Evolutionary conservation across 2,888 invertebrate species (phyloP).

Genomic region (Erebia palarica): DNA sequence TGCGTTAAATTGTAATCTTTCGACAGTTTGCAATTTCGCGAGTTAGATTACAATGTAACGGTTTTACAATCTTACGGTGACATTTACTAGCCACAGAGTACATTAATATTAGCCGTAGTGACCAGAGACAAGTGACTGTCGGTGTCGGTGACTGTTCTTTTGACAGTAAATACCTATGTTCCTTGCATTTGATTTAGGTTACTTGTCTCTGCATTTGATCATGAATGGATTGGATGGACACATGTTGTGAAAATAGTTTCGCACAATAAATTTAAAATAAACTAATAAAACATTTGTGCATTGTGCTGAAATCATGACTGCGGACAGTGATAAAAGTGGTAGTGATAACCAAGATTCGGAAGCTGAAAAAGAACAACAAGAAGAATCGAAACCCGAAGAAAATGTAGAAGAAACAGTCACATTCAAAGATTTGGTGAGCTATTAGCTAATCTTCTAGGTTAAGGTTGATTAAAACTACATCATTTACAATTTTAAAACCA

Average conservation of each 20-base stretch:
- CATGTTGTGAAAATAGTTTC: background rate
- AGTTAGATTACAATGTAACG: too few relatives aligned
- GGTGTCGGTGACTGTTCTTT: too few relatives aligned
- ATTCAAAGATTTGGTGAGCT: conserved; percentile 74
- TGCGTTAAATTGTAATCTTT: too few relatives aligned
- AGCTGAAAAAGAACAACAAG: conserved; percentile 48
- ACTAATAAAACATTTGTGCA: background rate
- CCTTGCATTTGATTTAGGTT: too few relatives aligned
- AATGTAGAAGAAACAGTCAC: conserved; percentile 64
- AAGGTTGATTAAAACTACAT: background rate
- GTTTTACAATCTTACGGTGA: too few relatives aligned
- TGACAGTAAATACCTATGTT: too few relatives aligned
- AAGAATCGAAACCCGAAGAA: conserved; percentile 44
- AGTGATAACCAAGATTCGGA: conserved; percentile 48
- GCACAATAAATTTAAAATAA: background rate
- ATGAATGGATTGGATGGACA: too few relatives aligned
- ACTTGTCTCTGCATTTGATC: too few relatives aligned
- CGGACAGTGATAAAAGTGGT: conserved; percentile 57
- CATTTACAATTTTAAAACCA: background rate
- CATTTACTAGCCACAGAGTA: too few relatives aligned
- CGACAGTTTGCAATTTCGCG: too few relatives aligned
- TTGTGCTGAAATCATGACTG: conserved; percentile 52
- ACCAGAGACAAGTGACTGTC: too few relatives aligned
- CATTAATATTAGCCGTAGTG: too few relatives aligned
- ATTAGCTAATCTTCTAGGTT: background rate